phyloP scores from a whole-genome alignment of 53 echinoderm and acorn worm species.

The Actinopyga echinites region DNA sequence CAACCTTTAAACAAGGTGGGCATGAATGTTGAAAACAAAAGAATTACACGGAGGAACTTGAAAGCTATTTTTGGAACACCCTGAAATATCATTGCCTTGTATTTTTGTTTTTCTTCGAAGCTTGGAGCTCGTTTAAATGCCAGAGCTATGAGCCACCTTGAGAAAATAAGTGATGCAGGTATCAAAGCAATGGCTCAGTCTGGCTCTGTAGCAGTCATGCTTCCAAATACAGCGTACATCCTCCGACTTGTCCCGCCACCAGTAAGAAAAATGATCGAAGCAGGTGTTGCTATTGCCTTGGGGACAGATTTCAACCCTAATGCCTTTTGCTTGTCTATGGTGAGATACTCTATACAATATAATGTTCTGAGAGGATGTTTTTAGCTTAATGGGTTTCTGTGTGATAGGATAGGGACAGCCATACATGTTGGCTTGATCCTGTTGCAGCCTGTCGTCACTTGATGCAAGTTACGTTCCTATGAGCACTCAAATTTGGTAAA shows the following conservation, averaged over 20 bases:
- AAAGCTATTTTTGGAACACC: neutral
- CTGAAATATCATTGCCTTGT: neutral
- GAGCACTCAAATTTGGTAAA: no score
- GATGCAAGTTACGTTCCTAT: no score
- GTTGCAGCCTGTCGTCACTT: no score
- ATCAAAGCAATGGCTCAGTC: constrained; percentile 85
- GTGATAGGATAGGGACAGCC: no score
- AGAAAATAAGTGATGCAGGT: constrained; percentile 78
- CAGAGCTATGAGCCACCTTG: constrained; percentile 88
- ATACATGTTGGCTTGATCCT: no score
- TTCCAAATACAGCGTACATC: constrained; percentile 97
- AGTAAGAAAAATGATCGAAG: constrained; percentile 82
- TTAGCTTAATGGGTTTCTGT: no score
- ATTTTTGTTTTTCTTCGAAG: constrained; percentile 32
- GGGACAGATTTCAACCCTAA: constrained; percentile 97
- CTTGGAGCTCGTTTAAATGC: constrained; percentile 81
- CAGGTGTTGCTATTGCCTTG: constrained; percentile 77
- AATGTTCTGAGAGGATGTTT: no score
- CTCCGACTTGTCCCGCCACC: constrained; percentile 84
- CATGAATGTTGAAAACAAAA: no score
- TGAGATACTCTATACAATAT: constrained; percentile 34
- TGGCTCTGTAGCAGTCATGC: constrained; percentile 82
- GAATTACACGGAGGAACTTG: no score
- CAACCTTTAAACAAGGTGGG: no score
- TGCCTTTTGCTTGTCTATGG: constrained; percentile 95